phyloP scores from a whole-genome alignment of 2,797 vertebrate genomes.

The Peromyscus attwateri region DNA sequence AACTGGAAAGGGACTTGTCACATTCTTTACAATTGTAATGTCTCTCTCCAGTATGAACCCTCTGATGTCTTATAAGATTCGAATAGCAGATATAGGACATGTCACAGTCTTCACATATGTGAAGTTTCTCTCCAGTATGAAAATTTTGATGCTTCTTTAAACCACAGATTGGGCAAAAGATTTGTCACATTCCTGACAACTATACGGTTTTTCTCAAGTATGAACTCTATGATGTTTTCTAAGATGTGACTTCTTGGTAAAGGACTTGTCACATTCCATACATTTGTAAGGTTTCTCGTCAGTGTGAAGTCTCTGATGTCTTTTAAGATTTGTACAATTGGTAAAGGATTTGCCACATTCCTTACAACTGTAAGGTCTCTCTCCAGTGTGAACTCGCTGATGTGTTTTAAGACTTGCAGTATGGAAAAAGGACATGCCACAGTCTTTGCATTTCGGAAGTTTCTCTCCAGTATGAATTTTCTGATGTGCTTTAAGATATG shows the following conservation, averaged over 20 bases:
- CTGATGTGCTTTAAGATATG: background rate
- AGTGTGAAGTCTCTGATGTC: background rate
- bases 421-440: background rate
- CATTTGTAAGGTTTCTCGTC: background rate
- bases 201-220: background rate
- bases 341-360: background rate
- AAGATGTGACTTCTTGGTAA: background rate
- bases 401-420: background rate
- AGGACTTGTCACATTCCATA: background rate
- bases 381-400: background rate
- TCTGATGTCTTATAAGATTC: background rate
- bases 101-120: background rate
- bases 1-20: background rate
- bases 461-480: background rate
- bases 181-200: background rate
- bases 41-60: background rate
- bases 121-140: background rate
- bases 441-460: background rate
- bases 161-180: background rate
- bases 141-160: background rate
- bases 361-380: background rate
- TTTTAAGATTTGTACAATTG: background rate
- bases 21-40: background rate
- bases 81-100: too few relatives aligned
- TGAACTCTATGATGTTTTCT: background rate